Evolutionary conservation across 2,888 invertebrate species (phyloP).

Genomic region (Meloe dianella): DNA sequence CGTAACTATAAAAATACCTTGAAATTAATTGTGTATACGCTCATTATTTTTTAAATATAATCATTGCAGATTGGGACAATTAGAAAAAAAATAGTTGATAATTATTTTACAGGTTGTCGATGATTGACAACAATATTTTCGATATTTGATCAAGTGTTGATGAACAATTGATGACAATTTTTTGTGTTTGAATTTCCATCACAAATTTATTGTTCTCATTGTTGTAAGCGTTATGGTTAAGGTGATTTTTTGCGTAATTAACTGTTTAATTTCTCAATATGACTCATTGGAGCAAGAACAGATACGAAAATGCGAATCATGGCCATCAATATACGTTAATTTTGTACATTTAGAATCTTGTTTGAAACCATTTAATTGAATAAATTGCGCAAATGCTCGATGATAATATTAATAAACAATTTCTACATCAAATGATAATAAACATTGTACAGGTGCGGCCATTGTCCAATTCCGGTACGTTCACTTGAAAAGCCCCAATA

Average conservation of each 20-base stretch:
- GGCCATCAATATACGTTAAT: too few species aligned
- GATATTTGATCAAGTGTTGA: slow-evolving; percentile 8
- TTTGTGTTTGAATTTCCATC: not conserved
- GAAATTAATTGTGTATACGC: not conserved
- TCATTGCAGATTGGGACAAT: not conserved
- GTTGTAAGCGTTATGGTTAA: not conserved
- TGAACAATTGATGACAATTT: slow-evolving; percentile 11
- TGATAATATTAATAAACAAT: not conserved
- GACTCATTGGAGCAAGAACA: not conserved
- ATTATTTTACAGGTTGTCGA: not conserved
- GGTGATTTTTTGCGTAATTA: not conserved
- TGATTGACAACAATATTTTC: too few species aligned
- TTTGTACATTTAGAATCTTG: too few species aligned
- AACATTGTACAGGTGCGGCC: slow-evolving; percentile 2
- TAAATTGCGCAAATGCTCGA: not conserved
- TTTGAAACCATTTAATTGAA: not conserved
- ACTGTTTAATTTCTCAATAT: not conserved
- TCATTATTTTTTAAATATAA: too few species aligned
- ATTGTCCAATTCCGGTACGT: slow-evolving; percentile 10
- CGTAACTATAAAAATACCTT: not conserved
- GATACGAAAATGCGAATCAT: too few species aligned
- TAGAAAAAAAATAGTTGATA: too few species aligned
- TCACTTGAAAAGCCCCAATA: not conserved
- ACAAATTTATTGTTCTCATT: not conserved
- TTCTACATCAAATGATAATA: not conserved